Evolutionary conservation across 2,888 invertebrate species (phyloP).

Genomic region (Selenia dentaria): DNA sequence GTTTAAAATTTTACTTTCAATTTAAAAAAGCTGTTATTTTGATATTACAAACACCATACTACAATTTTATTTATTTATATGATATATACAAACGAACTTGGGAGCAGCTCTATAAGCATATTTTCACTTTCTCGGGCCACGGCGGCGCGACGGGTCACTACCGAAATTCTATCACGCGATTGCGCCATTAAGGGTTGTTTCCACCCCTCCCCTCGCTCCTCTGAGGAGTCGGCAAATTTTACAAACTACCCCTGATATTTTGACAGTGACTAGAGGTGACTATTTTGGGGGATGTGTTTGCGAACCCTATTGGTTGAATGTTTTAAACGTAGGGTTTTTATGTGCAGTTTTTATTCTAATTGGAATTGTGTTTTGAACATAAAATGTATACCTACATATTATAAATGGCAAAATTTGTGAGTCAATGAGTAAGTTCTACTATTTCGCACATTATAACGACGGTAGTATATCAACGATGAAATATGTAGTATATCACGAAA

Average conservation of each 20-base stretch:
- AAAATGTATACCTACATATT: too few species aligned
- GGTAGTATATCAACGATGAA: too few species aligned
- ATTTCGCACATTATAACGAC: too few species aligned
- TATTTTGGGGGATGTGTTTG: constrained; percentile 37
- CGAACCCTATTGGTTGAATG: constrained; percentile 11
- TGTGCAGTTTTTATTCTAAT: constrained; percentile 11
- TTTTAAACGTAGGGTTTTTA: constrained; percentile 1
- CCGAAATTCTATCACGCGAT: constrained; percentile 84
- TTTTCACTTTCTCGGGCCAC: constrained; percentile 81
- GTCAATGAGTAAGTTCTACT: too few species aligned
- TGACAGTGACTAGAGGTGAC: constrained; percentile 49
- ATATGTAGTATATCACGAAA: too few species aligned
- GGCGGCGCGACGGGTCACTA: constrained; percentile 79
- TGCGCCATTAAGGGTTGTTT: constrained; percentile 80
- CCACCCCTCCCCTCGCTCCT: constrained; percentile 45
- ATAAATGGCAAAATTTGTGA: too few species aligned
- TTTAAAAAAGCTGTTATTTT: too few species aligned
- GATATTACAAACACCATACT: too few species aligned
- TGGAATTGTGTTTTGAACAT: background rate
- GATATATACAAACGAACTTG: too few species aligned
- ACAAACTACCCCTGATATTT: constrained; percentile 72
- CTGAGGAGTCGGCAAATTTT: constrained; percentile 75
- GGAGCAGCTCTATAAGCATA: constrained; percentile 67
- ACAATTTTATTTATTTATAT: too few species aligned
- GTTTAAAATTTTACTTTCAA: too few species aligned